These are phyloP conservation scores for Hymenopus coronatus DNA, from an alignment of 2,888 invertebrate species.

Conservation along the genomic window DNA sequence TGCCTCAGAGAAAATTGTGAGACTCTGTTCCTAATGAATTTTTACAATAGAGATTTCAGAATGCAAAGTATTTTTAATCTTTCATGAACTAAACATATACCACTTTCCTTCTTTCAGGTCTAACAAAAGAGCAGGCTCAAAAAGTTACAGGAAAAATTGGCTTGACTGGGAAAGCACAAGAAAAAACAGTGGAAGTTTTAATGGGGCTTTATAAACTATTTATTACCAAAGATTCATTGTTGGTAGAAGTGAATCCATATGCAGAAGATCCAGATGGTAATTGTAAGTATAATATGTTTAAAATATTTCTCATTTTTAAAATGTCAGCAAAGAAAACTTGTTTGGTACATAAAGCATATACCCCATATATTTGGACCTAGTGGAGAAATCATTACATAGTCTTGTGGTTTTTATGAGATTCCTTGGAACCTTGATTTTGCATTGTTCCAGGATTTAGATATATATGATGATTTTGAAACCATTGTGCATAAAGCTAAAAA, in stretches of 20 bases:
- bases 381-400: no score
- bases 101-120: constrained; percentile 37
- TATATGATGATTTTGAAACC: neutral
- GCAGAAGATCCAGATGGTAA: constrained; percentile 83
- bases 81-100: no score
- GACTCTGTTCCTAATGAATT: no score
- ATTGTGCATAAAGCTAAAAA: no score
- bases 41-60: no score
- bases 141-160: constrained; percentile 75
- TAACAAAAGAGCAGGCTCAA: constrained; percentile 70
- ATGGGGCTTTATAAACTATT: constrained; percentile 83
- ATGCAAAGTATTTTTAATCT: no score
- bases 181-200: constrained; percentile 72
- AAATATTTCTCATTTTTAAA: neutral
- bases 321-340: no score
- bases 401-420: neutral
- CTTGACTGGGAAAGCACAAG: constrained; percentile 60
- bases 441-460: neutral
- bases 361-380: neutral
- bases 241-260: constrained; percentile 93
- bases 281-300: constrained; percentile 52
- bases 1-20: no score
- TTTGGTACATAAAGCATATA: neutral
- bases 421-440: neutral
- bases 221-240: constrained; percentile 80